Conservation (phyloP, 2,113 vertebrate genomes). For the Cricetomys ansorgei region DNA sequence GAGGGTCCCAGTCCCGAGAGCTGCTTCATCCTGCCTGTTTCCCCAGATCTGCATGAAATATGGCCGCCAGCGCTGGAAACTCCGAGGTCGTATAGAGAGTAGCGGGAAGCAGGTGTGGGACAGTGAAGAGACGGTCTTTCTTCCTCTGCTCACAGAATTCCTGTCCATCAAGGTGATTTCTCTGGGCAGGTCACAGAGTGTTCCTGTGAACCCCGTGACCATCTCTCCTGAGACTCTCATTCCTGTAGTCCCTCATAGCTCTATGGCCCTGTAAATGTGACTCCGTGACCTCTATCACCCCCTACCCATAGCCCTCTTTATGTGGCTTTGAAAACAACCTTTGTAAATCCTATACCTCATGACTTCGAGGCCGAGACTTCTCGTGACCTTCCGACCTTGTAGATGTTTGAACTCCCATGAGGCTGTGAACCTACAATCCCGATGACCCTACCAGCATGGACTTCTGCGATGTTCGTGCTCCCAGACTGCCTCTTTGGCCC, state of each 20-base stretch:
- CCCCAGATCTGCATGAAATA: conserved; percentile 97
- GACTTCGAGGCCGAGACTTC: not conserved
- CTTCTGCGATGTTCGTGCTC: not conserved
- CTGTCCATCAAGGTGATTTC: conserved; percentile 95
- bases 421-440: not conserved
- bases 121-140: conserved; percentile 95
- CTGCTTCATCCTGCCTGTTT: conserved; percentile 46
- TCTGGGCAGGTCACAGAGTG: not conserved
- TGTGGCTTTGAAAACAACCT: not conserved
- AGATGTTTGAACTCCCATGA: not conserved
- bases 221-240: not conserved
- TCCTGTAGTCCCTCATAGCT: not conserved
- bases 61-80: conserved; percentile 96
- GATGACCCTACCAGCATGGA: not conserved
- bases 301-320: not conserved
- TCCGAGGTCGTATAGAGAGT: conserved; percentile 95
- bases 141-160: conserved; percentile 96
- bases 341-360: not conserved
- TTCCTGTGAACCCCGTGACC: not conserved
- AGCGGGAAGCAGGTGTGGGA: conserved; percentile 98
- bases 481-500: not conserved
- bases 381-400: conserved; percentile 22
- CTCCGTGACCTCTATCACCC: not conserved
- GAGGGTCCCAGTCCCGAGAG: not conserved
- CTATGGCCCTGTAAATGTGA: not conserved